Conservation (phyloP, 2,888 invertebrate species). For the Drosophila mayaguana region DNA sequence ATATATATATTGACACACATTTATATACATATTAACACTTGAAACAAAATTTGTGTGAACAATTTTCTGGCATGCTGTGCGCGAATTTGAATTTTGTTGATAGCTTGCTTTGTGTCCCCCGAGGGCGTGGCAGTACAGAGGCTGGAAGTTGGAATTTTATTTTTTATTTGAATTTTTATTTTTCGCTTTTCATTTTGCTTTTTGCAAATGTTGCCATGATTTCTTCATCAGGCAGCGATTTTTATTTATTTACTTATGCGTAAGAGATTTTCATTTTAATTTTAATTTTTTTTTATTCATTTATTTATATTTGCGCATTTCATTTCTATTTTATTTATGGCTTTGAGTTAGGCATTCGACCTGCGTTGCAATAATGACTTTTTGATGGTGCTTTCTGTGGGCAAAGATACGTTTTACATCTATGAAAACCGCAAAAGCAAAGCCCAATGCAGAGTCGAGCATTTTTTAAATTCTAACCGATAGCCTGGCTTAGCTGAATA, state of each 20-base stretch:
- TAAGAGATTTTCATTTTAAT: background rate
- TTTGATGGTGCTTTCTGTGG: slow-evolving; percentile 1
- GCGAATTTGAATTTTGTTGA: slow-evolving; percentile 57
- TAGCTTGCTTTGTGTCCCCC: slow-evolving; percentile 31
- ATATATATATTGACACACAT: background rate
- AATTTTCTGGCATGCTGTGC: slow-evolving; percentile 56
- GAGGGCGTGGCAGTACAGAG: slow-evolving; percentile 12
- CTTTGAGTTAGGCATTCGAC: slow-evolving; percentile 16
- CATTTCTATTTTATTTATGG: slow-evolving; percentile 1
- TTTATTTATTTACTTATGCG: slow-evolving; percentile 13
- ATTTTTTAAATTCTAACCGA: slow-evolving; percentile 10
- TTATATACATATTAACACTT: slow-evolving; percentile 3
- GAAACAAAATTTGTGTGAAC: slow-evolving; percentile 30
- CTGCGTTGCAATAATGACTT: slow-evolving; percentile 18
- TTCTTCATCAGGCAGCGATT: slow-evolving; percentile 5
- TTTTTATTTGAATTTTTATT: background rate
- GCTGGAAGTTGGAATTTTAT: slow-evolving; percentile 5
- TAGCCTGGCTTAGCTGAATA: background rate
- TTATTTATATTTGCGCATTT: too few relatives aligned
- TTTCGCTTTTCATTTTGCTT: background rate
- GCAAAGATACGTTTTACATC: background rate
- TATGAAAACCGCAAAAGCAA: background rate
- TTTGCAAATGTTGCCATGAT: slow-evolving; percentile 3
- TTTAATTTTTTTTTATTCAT: background rate
- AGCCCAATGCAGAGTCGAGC: background rate